Conservation (phyloP, 1,140 invertebrate species). For the Sarcophaga bullata region DNA sequence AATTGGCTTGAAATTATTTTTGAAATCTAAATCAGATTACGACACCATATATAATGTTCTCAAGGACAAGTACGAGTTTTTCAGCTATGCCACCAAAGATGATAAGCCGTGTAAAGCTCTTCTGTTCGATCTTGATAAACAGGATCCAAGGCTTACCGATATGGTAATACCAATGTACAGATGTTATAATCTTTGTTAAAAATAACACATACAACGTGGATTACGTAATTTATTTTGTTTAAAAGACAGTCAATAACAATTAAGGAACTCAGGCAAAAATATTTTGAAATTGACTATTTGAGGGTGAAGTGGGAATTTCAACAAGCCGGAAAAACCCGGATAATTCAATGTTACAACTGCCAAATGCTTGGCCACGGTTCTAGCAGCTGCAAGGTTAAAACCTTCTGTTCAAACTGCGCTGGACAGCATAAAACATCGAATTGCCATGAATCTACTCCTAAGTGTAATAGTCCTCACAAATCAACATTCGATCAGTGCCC, state of each 20-base stretch:
- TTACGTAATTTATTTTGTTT: not conserved
- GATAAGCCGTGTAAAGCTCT: conserved; percentile 26
- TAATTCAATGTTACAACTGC: conserved; percentile 27
- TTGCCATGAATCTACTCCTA: not conserved
- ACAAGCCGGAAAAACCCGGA: not conserved
- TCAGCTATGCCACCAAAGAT: conserved; percentile 20
- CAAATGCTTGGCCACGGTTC: conserved; percentile 32
- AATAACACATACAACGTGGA: not conserved
- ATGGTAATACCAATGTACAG: not conserved
- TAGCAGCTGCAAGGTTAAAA: conserved; percentile 19
- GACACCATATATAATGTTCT: not conserved
- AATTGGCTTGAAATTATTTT: not conserved
- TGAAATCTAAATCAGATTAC: not conserved
- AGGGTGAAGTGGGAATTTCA: not conserved
- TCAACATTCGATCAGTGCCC: not conserved
- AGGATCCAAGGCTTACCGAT: not conserved
- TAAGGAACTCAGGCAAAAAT: not conserved
- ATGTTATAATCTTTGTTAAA: not conserved
- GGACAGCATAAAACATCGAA: not conserved
- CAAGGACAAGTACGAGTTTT: conserved; percentile 31
- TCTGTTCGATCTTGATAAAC: conserved; percentile 14
- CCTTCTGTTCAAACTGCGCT: not conserved
- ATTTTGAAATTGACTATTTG: not conserved
- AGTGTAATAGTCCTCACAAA: not conserved
- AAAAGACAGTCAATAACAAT: not conserved